Evolutionary conservation across 2,797 vertebrate species (phyloP), one percentile per base, ranked within the genome.

Genomic region (Rousettus madagascariensis): DNA sequence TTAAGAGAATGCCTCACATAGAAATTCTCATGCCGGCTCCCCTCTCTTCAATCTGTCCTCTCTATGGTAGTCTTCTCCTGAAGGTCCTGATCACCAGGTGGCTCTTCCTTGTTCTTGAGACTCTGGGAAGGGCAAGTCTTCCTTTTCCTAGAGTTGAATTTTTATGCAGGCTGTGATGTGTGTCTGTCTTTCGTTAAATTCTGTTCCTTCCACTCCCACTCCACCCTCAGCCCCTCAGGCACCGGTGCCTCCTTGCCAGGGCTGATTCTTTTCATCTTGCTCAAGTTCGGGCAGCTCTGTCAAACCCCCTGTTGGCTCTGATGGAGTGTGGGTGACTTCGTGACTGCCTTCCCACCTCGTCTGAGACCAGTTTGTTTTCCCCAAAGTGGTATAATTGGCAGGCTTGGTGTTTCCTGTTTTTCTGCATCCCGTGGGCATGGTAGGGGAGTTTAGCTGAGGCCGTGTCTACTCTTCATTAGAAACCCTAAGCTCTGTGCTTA

Each of bases 271-370:
- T 96, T 86, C 96, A 75, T 95, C 87, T 90, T 75, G 96, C 72
- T 97, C 84, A 97, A 91, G 95, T 93, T 86, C 1, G 1, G 91
- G 96, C 94, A 96, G 95, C 85, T 79, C 88, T 80, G 69, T 96
- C 78, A 94, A 86, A 16, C 43, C 82, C 96, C 92, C 85, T 33
- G 61, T 82, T 90, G 69, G 82, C 90, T 91, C 84, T 83, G 77
- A 88, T 43, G 61, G 68, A 80, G 95, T 94, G 97, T 97, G 95
- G 95, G 92, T 95, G 97, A 96, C 90, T 90, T 92, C 6, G 57
- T 91, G 97, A 95, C 90, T 88, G 80, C 80, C 94, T 90, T 94
- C 88, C 94, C 85, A 91, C 74, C 94, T 91, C 86, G 36, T 51
- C 77, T 20, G 38, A 87, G 96, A 38, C 85, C 78, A 83, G 84